Evolutionary conservation across 2,113 vertebrate species (phyloP), one percentile per base, ranked within the genome.

Genomic region (Martes martes): DNA sequence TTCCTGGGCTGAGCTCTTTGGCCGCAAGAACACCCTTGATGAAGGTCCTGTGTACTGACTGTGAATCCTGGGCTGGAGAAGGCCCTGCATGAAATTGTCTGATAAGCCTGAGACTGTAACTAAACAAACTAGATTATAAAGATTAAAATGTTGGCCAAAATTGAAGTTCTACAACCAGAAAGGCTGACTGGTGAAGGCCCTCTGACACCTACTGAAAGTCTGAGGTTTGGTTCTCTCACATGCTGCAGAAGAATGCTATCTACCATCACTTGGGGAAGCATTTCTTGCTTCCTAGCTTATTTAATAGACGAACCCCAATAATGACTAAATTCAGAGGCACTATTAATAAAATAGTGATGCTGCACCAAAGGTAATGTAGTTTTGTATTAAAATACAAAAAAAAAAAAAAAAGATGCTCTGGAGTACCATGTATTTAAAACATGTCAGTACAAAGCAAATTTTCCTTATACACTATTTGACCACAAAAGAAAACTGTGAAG

Each of bases 401-500:
- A 47, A 76, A 47, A 76, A 24, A 73, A 74, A 39, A 73, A 74
- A 45, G 6, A 73, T 61, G 45, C 11, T 91, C 73, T 95, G 42
- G 80, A 92, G 87, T 67, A 90, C 8, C n/a, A 0, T 52, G 59
- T 52, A 95, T 91, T 85, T 90, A 95, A 96, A 96, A 92, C 31
- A 65, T 3, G 5, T n/a, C 61, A 28, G 11, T 31, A 92, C 74
- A 87, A 76, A 61, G 21, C 61, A 28, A 14, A 69, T 65, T 28
- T 69, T 94, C 78, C 97, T 95, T 88, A 87, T 21, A 63, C 0
- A 2, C 0, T 81, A 39, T 7, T 14, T 67, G 26, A 79, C 2
- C 6, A 93, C 36, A 90, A 16, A 83, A 61, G 45, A 67, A 92
- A 95, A 85, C 14, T 39, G 42, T 39, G 33, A 89, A 16, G 33